These are phyloP conservation scores for Pristis pectinata DNA, from an alignment of 2,797 vertebrate genomes.

Conservation along the genomic window DNA sequence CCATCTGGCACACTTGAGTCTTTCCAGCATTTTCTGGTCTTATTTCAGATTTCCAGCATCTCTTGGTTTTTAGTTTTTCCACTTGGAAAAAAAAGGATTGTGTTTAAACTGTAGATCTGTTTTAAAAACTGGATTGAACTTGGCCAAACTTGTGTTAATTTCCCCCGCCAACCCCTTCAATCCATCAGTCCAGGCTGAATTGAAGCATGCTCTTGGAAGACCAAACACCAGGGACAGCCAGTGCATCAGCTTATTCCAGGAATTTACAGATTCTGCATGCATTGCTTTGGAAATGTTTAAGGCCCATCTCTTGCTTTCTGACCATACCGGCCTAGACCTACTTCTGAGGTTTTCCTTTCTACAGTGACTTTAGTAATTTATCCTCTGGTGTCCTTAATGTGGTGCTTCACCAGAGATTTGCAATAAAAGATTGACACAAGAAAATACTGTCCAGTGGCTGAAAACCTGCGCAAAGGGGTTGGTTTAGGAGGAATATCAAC, in stretches of 20 bases:
- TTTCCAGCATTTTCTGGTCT: too few relatives aligned
- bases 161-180: not conserved
- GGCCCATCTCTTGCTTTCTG: not conserved
- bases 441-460: not conserved
- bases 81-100: not conserved
- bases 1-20: too few relatives aligned
- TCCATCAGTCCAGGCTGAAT: not conserved
- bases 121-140: not conserved
- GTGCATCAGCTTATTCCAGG: not conserved
- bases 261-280: not conserved
- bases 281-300: not conserved
- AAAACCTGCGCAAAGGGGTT: not conserved
- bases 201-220: not conserved
- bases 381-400: not conserved
- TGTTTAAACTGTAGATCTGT: not conserved
- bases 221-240: not conserved
- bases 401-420: not conserved
- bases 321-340: not conserved
- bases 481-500: not conserved
- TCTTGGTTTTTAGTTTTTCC: too few relatives aligned
- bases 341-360: not conserved
- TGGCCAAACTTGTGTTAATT: not conserved
- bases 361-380: not conserved
- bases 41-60: too few relatives aligned
- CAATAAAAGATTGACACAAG: not conserved